Base-by-base conservation (phyloP, 2,888 invertebrate species). In the Embidobia sp. region DNA sequence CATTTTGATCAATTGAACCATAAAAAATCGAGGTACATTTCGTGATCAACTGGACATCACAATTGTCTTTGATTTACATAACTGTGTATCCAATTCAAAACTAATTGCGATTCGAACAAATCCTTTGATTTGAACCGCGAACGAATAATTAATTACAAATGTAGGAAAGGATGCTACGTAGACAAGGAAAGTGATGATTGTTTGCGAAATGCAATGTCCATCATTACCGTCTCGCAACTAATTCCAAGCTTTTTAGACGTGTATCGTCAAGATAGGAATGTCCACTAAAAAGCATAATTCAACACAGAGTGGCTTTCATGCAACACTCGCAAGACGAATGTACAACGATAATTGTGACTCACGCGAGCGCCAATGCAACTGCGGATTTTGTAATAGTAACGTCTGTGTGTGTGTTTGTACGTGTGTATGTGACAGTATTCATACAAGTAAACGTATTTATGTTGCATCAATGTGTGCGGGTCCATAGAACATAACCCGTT, bases 361-460 rank as follows among this genome's bases (percentile, higher is more conserved):
- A 80, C 69, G 78, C 64, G 74, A 75, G 37, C 53, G 69, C 70
- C 22, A 63, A 57, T 15, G 70, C 59, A 74, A 46, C 59, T 46
- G 18, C 37, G 44, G 80, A 83, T 83, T 81, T 81, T 81, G 78
- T 81, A 83, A 82, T 78, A 70, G 70, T n/a, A 57, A 55, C 44
- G 42, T 15, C 66, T 78, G 53, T 78, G 81, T 82, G 80, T 84
- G 83, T 78, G 59, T 74, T 46, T 79, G 83, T 85, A 83, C 79
- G 82, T 82, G 81, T 37, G 48, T 55, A 15, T 42, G 18, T 46
- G n/a, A 22, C 22, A 22, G 22, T 22, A 22, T 4, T n/a, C 22
- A 22, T 6, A 22, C 22, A 22, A 4, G 22, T 22, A 22, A 4
- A 22, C 3, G 48, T 59, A 61, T 63, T n/a, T 61, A 8, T 61